These are phyloP conservation scores for Auanema sp. DNA, from an alignment of 2,888 invertebrate genomes.

Conservation along the genomic window DNA sequence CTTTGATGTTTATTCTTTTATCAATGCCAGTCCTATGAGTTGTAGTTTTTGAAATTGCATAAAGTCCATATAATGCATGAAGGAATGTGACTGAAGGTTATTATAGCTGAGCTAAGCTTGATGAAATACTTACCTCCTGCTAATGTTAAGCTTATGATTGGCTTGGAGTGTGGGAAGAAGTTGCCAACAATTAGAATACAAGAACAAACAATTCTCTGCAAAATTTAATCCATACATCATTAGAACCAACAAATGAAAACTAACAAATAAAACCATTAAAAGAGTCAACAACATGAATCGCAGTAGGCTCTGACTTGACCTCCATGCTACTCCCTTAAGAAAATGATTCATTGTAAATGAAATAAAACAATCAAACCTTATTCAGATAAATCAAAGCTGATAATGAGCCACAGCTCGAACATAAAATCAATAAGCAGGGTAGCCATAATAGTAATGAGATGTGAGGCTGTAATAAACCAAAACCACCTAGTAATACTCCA, in stretches of 20 bases:
- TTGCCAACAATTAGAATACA: too few relatives aligned
- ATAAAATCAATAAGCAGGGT: slow-evolving; percentile 10
- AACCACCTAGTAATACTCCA: slow-evolving; percentile 10
- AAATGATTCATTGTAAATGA: neutral
- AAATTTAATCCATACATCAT: too few relatives aligned
- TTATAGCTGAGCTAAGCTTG: too few relatives aligned
- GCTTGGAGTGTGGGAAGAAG: too few relatives aligned
- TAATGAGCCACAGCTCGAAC: slow-evolving; percentile 13
- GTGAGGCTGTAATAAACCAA: slow-evolving; percentile 15
- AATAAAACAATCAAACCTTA: slow-evolving; percentile 6
- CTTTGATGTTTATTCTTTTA: slow-evolving; percentile 14
- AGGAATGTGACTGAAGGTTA: slow-evolving; percentile 11
- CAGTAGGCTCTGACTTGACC: slow-evolving; percentile 13
- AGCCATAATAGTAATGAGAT: slow-evolving; percentile 18
- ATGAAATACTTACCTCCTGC: too few relatives aligned
- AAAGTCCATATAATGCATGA: slow-evolving; percentile 20
- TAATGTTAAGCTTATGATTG: too few relatives aligned
- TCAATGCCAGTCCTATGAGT: slow-evolving; percentile 12
- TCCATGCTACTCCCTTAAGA: slow-evolving; percentile 13
- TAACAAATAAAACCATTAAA: slow-evolving; percentile 15
- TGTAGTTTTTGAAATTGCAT: slow-evolving; percentile 16
- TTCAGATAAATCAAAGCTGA: slow-evolving; percentile 17
- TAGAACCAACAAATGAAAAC: too few relatives aligned
- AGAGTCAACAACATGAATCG: slow-evolving; percentile 14
- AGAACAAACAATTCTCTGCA: too few relatives aligned